Evolutionary conservation across 2,888 invertebrate genomes (phyloP).

Genomic region (Drosophila cracens): DNA sequence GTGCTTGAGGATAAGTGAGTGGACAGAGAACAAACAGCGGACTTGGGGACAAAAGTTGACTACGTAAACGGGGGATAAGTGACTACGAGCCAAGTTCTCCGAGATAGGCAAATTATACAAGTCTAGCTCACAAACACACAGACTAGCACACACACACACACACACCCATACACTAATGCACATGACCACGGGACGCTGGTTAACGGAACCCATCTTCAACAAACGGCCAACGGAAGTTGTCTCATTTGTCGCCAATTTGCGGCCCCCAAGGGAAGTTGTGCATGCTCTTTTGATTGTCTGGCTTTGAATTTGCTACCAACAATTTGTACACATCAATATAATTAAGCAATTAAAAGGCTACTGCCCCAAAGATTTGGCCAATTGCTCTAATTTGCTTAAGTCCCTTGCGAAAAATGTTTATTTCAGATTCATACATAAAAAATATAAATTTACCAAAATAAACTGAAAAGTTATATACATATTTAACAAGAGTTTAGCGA

Average conservation of each 20-base stretch:
- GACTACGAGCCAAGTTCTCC: slow-evolving; percentile 24
- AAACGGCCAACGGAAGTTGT: slow-evolving; percentile 65
- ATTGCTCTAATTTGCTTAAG: not conserved
- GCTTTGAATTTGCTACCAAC: not conserved
- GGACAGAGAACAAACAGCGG: slow-evolving; percentile 14
- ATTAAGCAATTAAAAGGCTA: not conserved
- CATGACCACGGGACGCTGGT: slow-evolving; percentile 8
- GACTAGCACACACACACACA: slow-evolving; percentile 17
- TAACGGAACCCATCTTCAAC: slow-evolving; percentile 57
- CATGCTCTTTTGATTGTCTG: slow-evolving; percentile 27
- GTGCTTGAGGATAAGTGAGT: slow-evolving; percentile 47
- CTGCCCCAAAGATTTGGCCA: not conserved
- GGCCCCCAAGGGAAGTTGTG: slow-evolving; percentile 44
- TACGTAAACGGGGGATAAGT: slow-evolving; percentile 9
- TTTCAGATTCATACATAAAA: not conserved
- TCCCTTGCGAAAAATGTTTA: not conserved
- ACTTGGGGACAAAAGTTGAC: slow-evolving; percentile 15
- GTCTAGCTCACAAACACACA: slow-evolving; percentile 11
- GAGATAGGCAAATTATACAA: slow-evolving; percentile 18
- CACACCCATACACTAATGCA: not conserved
- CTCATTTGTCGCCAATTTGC: slow-evolving; percentile 67
- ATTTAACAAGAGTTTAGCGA: not conserved
- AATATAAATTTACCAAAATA: not conserved
- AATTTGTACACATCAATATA: not conserved
- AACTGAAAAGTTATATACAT: not conserved